A percentile compares a stretch with the other conserved stretches of the same genome.
Evolutionary conservation across 2,888 invertebrate genomes (phyloP).

Genomic region (Polyploca ridens): DNA sequence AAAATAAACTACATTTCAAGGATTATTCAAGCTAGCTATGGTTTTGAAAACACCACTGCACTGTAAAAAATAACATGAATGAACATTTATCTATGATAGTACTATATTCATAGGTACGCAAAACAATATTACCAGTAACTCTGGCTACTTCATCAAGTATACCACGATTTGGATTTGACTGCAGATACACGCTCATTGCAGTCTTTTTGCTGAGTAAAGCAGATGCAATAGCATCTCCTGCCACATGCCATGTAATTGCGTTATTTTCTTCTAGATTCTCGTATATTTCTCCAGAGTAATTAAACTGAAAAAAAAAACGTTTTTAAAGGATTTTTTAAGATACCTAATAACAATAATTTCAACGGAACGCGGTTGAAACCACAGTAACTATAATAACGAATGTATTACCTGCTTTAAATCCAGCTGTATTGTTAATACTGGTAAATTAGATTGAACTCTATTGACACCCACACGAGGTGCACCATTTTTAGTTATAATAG

Average conservation of each 20-base stretch:
- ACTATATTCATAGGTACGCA: background rate
- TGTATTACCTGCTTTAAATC: background rate
- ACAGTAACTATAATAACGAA: background rate
- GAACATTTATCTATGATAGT: too few relatives aligned
- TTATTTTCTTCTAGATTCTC: background rate
- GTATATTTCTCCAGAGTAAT: background rate
- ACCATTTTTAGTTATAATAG: background rate
- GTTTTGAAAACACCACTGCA: too few relatives aligned
- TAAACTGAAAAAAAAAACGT: background rate
- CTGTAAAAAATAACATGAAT: too few relatives aligned
- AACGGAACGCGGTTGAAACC: too few relatives aligned
- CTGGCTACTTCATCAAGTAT: slow-evolving; percentile 6
- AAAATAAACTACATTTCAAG: too few relatives aligned
- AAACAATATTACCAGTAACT: slow-evolving; percentile 9
- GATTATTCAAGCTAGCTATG: too few relatives aligned
- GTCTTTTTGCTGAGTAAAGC: background rate
- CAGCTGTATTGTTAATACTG: background rate
- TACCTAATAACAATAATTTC: background rate
- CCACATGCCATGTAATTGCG: background rate
- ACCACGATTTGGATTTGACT: background rate
- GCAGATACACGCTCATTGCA: background rate
- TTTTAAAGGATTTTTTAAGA: too few relatives aligned
- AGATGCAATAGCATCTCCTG: background rate
- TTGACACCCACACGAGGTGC: background rate
- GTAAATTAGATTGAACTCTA: background rate